Conservation (phyloP, 2,888 invertebrate genomes). For the Blastobasis lacticolella region DNA sequence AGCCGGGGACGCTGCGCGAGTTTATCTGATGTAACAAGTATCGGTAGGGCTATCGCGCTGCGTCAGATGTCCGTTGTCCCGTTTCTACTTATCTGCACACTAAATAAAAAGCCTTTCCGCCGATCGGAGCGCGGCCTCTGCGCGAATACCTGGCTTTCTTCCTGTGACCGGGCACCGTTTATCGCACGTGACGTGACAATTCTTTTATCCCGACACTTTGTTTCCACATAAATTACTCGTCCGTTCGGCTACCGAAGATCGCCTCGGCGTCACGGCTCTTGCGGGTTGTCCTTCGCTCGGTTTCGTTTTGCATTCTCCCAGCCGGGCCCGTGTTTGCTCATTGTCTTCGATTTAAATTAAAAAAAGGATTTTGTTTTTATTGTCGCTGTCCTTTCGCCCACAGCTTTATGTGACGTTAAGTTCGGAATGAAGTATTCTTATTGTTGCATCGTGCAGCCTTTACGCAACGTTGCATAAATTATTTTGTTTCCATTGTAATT, state of each 20-base stretch:
- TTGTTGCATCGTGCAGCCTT: conserved; percentile 48
- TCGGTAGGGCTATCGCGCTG: conserved; percentile 38
- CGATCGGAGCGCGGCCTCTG: conserved; percentile 28
- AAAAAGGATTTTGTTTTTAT: conserved; percentile 59
- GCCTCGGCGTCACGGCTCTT: conserved; percentile 41
- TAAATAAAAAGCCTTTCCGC: conserved; percentile 46
- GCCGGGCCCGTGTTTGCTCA: conserved; percentile 71
- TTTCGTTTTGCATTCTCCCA: conserved; percentile 69
- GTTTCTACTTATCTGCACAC: conserved; percentile 39
- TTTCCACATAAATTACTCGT: conserved; percentile 60
- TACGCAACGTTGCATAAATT: conserved; percentile 65
- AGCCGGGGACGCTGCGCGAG: conserved; percentile 28
- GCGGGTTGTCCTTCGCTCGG: conserved; percentile 46
- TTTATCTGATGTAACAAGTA: conserved; percentile 61
- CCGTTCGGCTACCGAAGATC: conserved; percentile 46
- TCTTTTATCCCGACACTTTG: conserved; percentile 58
- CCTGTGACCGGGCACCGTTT: conserved; percentile 36
- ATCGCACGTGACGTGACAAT: conserved; percentile 58
- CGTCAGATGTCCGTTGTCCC: conserved; percentile 42
- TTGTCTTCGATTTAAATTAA: conserved; percentile 67
- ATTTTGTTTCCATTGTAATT: conserved; percentile 57
- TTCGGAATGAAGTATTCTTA: conserved; percentile 67
- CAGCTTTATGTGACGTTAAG: conserved; percentile 70
- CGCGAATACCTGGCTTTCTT: conserved; percentile 32
- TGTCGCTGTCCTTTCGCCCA: conserved; percentile 58